Evolutionary conservation across 2,113 vertebrate genomes (phyloP), one percentile per base, ranked within the genome.

Genomic region (Chelonoidis abingdonii): DNA sequence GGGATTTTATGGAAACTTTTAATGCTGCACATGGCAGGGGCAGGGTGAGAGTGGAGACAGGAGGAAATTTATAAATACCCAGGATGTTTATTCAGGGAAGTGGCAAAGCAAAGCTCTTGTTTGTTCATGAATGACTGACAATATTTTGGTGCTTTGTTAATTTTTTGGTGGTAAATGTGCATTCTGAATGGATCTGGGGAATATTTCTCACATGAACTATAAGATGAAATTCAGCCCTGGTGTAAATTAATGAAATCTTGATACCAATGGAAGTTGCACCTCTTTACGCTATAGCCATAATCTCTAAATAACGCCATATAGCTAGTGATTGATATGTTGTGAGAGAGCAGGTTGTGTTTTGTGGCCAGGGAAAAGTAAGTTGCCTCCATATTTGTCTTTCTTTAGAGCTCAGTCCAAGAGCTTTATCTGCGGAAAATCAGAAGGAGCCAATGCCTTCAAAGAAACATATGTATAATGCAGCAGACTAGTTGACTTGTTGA

Each of bases 1-100:
- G 84, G 35, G n/a, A 31, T 96, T 91, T 96, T 90, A 76, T 89
- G 80, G 69, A 87, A 93, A 93, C 13, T 56, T 14, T 80, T 93
- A 38, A 62, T n/a, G 24, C 35, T 35, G 75, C 41, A 90, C 52
- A 76, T 88, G 38, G 47, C 8, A 17, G 35, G 35, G 35, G 35
- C 3, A 2, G 8, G 65, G 35, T 69, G 53, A 21, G 16, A 16
- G 17, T 7, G 35, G 35, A 17, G 59, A 29, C 8, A 72, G 35
- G 76, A 44, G 65, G 21, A 95, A 49, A 82, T 76, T 52, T 8
- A 14, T 56, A 5, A 10, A 92, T 89, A n/a, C 83, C 29, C 31
- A 90, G 92, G 62, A 47, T 9, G 75, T 88, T 96, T 10, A 84
- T 50, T 85, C 1, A 21, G 53, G 17, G 83, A 90, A 94, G 92